Base-by-base conservation (phyloP, 2,797 vertebrate genomes). In the Poeciliopsis infans region DNA sequence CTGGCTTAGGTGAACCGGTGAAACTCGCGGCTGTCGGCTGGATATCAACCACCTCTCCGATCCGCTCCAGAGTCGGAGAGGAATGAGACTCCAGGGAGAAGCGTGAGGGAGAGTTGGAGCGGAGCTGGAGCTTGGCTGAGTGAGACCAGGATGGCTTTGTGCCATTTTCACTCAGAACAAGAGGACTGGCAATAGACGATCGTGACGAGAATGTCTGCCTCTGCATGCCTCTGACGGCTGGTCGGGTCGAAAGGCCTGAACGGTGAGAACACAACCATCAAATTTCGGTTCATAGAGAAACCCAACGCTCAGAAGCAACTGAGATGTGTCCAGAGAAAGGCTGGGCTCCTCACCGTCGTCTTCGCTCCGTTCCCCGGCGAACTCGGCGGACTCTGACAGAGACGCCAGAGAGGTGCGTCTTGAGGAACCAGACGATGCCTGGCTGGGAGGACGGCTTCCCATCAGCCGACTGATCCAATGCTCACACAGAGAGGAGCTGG, bases 381-480 rank as follows among this genome's bases (percentile, higher is more conserved):
- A 97, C 93, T 99, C 98, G 51, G 97, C 97, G 0, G 98, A 99
- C 79, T 99, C 98, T 0, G 98, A 98, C 74, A 99, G 96, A 0
- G 98, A 99, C 25, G 97, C 97, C 75, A 99, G 82, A 0, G 98
- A 99, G 0, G 98, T 99, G 73, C 98, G 97, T 75, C 98, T 95
- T 1, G 98, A 99, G 0, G 98, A 99, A 0, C 98, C 97, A 0
- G 98, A 98, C 0, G 98, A 99, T 36, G 98, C 97, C 18, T 99
- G 92, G 79, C 98, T 99, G 43, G 98, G 97, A 28, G 97, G 98
- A 80, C 96, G 97, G 94, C 98, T 99, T 4, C 98, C 98, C 0
- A 98, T 97, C 46, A 99, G 96, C 1, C 98, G 95, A 86, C 97
- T 99, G 76, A 99, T 95, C 98, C 98, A 99, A 95, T 99, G 98